Percentiles rank a stretch among this genome's conserved stretches.
Evolutionary conservation across 2,113 vertebrate genomes (phyloP).

Genomic region (Coptodon rendalli): DNA sequence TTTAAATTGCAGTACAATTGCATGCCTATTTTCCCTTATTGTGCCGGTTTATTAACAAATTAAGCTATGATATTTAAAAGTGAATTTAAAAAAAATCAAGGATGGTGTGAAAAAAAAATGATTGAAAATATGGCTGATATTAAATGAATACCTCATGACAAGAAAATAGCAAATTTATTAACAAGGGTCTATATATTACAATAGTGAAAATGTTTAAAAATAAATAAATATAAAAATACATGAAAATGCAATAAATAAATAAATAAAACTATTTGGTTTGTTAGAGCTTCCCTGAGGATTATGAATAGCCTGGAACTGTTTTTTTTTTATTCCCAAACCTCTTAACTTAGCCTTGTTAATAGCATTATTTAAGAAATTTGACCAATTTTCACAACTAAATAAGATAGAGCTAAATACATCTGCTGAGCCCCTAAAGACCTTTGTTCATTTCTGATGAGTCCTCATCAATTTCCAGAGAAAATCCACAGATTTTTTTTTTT

Average conservation of each 20-base stretch:
- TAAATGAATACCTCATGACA: neutral
- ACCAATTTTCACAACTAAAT: neutral
- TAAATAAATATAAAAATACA: neutral
- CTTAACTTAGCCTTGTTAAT: neutral
- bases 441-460: neutral
- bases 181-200: neutral
- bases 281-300: neutral
- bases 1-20: neutral
- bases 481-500: neutral
- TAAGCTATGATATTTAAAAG: neutral
- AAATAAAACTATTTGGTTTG: neutral
- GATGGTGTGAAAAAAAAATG: neutral
- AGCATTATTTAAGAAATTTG: neutral
- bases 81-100: neutral
- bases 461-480: neutral
- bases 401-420: neutral
- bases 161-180: neutral
- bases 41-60: neutral
- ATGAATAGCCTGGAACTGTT: neutral
- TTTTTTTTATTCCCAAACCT: neutral
- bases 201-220: neutral
- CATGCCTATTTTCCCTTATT: neutral
- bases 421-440: neutral
- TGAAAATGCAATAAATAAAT: neutral
- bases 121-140: neutral